phyloP scores from a whole-genome alignment of 2,888 invertebrate genomes.

The Hirtodrosophila confusa region DNA sequence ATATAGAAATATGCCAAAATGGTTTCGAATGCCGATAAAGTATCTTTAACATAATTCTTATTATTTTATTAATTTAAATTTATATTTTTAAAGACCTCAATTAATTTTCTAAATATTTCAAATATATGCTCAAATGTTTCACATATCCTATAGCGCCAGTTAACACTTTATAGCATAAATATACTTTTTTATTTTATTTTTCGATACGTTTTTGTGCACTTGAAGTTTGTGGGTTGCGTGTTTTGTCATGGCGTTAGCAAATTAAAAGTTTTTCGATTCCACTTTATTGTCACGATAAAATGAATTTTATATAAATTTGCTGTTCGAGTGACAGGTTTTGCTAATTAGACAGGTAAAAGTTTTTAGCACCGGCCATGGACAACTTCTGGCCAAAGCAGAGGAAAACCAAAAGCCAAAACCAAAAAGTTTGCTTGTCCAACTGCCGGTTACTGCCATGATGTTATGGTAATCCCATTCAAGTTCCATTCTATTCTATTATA shows the following conservation, averaged over 20 bases:
- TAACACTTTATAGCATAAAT: not conserved
- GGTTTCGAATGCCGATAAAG: too few species aligned
- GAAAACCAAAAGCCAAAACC: slow-evolving; percentile 19
- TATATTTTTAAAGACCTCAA: too few species aligned
- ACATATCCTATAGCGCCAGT: too few species aligned
- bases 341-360: slow-evolving; percentile 70
- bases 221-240: slow-evolving; percentile 39
- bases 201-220: not conserved
- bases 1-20: too few species aligned
- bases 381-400: slow-evolving; percentile 35
- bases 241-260: slow-evolving; percentile 50
- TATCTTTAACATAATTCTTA: too few species aligned
- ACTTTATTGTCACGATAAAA: slow-evolving; percentile 48
- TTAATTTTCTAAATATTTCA: too few species aligned
- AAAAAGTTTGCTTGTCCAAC: slow-evolving; percentile 28
- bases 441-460: slow-evolving; percentile 4
- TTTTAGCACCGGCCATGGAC: slow-evolving; percentile 17
- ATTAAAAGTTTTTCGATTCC: slow-evolving; percentile 63
- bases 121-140: too few species aligned
- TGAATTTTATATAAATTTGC: slow-evolving; percentile 60
- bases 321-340: slow-evolving; percentile 48
- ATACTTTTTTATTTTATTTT: not conserved
- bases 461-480: slow-evolving; percentile 43
- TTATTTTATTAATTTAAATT: too few species aligned
- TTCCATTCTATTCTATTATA: slow-evolving; percentile 46